Evolutionary conservation across 2,797 vertebrate genomes (phyloP), one percentile per base, ranked within the genome.

Genomic region (Streptopelia turtur): DNA sequence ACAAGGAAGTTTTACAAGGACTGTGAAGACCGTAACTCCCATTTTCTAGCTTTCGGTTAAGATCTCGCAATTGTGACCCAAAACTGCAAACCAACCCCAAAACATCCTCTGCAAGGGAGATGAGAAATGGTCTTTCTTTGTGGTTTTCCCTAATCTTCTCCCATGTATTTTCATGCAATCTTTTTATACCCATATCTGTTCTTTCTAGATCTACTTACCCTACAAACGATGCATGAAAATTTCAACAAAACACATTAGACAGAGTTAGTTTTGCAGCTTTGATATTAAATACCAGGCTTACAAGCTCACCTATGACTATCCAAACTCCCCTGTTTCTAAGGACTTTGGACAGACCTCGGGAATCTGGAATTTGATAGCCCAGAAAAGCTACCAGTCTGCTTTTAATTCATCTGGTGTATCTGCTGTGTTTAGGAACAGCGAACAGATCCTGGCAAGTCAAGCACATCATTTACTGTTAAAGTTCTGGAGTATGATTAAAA

Each of bases 131-230:
- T 16, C 56, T 77, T 71, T 13, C 52, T 71, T 31, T 25, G 53
- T 60, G 77, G 53, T n/a, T 94, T 92, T 69, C 52, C 49, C 63
- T 53, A 20, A 80, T 79, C 76, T 60, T 31, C 76, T 77, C 76
- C 83, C 16, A 23, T 41, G 31, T 35, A 37, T 64, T 37, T 69
- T 41, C 7, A 5, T 8, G 0, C 70, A 41, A 56, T 66, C 47
- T 76, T 65, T 79, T 49, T 2, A 16, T 10, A 71, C 5, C 66
- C 7, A 0, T n/a, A 20, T 50, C 37, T 82, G 8, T 74, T 66
- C 66, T 57, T 85, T 37, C 71, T 56, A 37, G 35, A 33, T 23
- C 63, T 53, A 52, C 43, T 72, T 9, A 50, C 10, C 56, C 85
- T n/a, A 13, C 63, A 65, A 77, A 72, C 1, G 1, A 69, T 6